These are phyloP conservation scores for Coryphaenoides rupestris DNA, from an alignment of 2,113 vertebrate species.

Conservation along the genomic window DNA sequence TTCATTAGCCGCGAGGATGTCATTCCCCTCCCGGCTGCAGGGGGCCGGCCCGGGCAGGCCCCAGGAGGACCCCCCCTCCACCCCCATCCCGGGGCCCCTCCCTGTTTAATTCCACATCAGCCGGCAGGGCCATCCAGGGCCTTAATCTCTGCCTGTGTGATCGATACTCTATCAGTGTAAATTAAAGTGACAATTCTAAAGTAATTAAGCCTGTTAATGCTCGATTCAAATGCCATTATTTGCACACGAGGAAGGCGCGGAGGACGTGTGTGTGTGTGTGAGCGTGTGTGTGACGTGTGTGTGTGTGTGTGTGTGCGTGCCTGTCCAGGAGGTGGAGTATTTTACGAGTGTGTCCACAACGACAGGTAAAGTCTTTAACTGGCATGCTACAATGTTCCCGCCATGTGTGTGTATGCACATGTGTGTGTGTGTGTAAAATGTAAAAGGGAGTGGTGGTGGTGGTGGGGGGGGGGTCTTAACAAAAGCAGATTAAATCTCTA, in stretches of 20 bases:
- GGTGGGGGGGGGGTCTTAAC: conserved; percentile 79
- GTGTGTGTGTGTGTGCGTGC: conserved; percentile 5
- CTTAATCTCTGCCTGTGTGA: conserved; percentile 98
- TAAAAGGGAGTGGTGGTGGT: conserved; percentile 3
- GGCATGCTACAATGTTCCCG: conserved; percentile 67
- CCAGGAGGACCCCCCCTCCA: conserved; percentile 87
- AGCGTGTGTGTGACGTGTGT: conserved; percentile 12
- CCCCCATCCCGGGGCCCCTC: conserved; percentile 46
- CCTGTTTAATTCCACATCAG: conserved; percentile 99
- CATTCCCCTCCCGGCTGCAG: conserved; percentile 89
- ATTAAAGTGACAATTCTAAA: conserved; percentile 99
- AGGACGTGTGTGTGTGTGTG: conserved; percentile 17
- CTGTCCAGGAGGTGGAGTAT: conserved; percentile 33
- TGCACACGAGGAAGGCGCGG: conserved; percentile 80
- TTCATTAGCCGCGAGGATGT: conserved; percentile 94
- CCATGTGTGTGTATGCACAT: conserved; percentile 11
- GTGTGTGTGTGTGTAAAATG: neutral
- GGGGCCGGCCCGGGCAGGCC: conserved; percentile 82
- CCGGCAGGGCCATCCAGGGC: conserved; percentile 92
- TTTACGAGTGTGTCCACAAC: conserved; percentile 81
- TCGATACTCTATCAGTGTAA: conserved; percentile 99
- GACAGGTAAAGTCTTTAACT: conserved; percentile 82
- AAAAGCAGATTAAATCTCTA: conserved; percentile 95
- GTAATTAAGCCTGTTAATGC: conserved; percentile 99
- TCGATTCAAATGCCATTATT: conserved; percentile 99